These are phyloP conservation scores for Chymomyza caudatula DNA, from an alignment of 2,888 invertebrate species.

Conservation along the genomic window DNA sequence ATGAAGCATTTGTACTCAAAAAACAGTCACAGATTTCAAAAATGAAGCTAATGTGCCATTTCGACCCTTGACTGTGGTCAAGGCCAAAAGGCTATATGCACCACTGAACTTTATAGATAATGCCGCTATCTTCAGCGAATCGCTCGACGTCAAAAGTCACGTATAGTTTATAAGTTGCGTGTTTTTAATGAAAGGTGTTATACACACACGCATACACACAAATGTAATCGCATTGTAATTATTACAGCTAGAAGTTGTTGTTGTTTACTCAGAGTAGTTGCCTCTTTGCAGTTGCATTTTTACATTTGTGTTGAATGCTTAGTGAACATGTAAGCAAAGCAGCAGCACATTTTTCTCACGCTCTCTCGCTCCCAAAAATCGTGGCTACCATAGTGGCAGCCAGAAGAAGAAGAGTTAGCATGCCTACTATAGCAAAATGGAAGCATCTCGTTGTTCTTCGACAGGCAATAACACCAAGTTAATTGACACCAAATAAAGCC, in stretches of 20 bases:
- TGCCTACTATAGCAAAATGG: constrained; percentile 7
- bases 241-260: neutral
- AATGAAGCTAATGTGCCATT: no score
- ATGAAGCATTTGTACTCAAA: no score
- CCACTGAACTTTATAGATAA: neutral
- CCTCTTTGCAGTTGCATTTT: no score
- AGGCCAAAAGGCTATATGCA: no score
- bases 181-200: constrained; percentile 23
- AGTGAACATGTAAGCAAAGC: no score
- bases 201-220: no score
- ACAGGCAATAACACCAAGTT: neutral
- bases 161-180: constrained; percentile 39
- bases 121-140: neutral
- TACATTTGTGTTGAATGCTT: constrained; percentile 39
- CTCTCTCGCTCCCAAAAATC: no score
- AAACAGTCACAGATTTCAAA: no score
- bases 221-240: neutral
- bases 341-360: no score
- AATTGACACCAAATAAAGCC: neutral
- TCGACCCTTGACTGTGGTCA: no score
- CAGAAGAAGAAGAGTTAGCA: no score
- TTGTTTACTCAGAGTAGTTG: constrained; percentile 43
- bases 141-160: constrained; percentile 7
- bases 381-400: no score
- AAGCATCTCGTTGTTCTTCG: constrained; percentile 17